phyloP scores from a whole-genome alignment of 2,888 invertebrate species.

The Mimumesa dahlbomi region DNA sequence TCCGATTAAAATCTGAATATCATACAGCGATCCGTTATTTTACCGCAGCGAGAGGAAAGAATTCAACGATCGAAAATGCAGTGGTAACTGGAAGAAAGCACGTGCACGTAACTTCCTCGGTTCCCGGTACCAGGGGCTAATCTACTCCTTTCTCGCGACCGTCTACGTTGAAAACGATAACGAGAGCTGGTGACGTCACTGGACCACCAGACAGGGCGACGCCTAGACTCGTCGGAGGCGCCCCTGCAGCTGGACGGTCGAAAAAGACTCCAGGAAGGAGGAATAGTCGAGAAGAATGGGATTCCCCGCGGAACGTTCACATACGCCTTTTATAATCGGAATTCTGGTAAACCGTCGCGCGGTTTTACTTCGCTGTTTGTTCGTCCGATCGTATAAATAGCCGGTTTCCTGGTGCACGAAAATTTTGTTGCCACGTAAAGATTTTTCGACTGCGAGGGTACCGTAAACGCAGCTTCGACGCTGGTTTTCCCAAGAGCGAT shows the following conservation, averaged over 20 bases:
- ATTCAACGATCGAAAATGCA: too few species aligned
- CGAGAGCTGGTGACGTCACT: conserved; percentile 63
- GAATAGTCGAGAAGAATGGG: neutral
- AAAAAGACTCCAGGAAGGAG: conserved; percentile 6
- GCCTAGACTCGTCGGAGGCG: conserved; percentile 65
- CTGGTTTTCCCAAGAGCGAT: conserved; percentile 24
- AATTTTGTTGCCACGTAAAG: neutral
- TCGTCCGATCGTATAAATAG: neutral
- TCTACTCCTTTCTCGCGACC: conserved; percentile 44
- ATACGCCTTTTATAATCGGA: too few species aligned
- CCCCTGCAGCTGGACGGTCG: conserved; percentile 38
- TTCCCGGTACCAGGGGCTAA: conserved; percentile 55
- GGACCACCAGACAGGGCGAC: conserved; percentile 72
- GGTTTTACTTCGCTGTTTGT: neutral
- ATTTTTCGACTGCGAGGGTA: neutral
- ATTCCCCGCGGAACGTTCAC: too few species aligned
- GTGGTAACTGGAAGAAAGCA: too few species aligned
- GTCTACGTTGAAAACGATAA: conserved; percentile 61
- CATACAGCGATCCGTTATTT: too few species aligned
- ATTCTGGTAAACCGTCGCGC: too few species aligned
- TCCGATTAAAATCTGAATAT: too few species aligned
- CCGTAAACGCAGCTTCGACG: neutral
- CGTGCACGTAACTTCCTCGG: conserved; percentile 22
- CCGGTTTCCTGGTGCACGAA: too few species aligned
- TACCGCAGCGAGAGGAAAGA: too few species aligned